phyloP scores from a whole-genome alignment of 2,888 invertebrate genomes.

The Plemyria rubiginata region DNA sequence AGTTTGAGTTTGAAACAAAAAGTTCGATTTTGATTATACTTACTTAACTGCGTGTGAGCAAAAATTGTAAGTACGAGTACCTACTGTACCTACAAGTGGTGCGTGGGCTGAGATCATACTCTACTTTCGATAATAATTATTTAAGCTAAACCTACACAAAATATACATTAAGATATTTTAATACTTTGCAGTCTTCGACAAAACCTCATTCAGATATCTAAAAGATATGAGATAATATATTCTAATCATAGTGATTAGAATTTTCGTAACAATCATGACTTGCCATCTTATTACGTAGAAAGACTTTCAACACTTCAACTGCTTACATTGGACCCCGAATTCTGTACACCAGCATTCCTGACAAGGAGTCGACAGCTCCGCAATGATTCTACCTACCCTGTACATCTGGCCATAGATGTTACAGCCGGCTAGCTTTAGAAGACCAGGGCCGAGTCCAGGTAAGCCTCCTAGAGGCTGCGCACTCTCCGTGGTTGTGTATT shows the following conservation, averaged over 20 bases:
- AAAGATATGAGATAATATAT: too few species aligned
- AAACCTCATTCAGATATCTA: not conserved
- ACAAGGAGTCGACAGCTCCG: conserved; percentile 92
- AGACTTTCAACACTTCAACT: conserved; percentile 81
- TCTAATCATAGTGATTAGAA: conserved; percentile 15
- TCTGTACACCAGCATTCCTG: conserved; percentile 94
- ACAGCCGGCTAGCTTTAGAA: conserved; percentile 92
- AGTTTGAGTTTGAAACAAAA: too few species aligned
- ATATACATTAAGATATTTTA: conserved; percentile 24
- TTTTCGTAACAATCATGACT: conserved; percentile 4
- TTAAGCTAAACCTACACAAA: conserved; percentile 45
- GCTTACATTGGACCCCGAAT: conserved; percentile 92
- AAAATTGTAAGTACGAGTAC: conserved; percentile 27
- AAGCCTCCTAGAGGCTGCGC: conserved; percentile 46
- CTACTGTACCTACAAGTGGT: conserved; percentile 42
- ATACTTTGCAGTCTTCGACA: conserved; percentile 11
- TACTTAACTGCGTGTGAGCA: conserved; percentile 7
- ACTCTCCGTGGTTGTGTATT: conserved; percentile 46
- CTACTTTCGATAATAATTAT: conserved; percentile 47
- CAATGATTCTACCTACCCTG: conserved; percentile 91
- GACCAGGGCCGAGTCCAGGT: conserved; percentile 73
- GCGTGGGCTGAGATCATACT: conserved; percentile 65
- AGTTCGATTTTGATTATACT: not conserved
- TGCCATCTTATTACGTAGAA: not conserved
- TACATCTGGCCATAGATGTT: conserved; percentile 96